Evolutionary conservation across 2,888 invertebrate genomes (phyloP).

Genomic region (Drosophila borborema): DNA sequence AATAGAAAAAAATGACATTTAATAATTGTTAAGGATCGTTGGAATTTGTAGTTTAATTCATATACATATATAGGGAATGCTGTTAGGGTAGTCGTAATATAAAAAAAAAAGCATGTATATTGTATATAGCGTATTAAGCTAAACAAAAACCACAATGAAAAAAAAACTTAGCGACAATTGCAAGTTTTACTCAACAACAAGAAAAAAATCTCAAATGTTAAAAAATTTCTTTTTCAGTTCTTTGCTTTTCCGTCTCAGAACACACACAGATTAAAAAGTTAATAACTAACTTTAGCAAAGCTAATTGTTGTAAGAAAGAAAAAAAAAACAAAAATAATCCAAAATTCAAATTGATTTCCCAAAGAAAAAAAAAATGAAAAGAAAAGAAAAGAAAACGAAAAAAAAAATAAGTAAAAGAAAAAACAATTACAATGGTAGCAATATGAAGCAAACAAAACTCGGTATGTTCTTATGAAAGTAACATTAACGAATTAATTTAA

Average conservation of each 20-base stretch:
- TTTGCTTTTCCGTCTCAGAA: constrained; percentile 40
- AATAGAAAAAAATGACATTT: constrained; percentile 41
- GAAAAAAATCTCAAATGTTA: constrained; percentile 15
- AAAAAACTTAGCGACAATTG: constrained; percentile 30
- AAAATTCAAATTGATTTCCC: constrained; percentile 63
- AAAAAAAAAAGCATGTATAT: constrained; percentile 63
- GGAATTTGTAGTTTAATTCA: constrained; percentile 77
- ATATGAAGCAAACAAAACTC: constrained; percentile 75
- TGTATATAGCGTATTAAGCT: constrained; percentile 75
- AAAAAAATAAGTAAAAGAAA: constrained; percentile 3
- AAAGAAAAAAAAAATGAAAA: background rate
- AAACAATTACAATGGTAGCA: constrained; percentile 66
- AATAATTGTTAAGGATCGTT: constrained; percentile 75
- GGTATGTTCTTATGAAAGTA: constrained; percentile 81
- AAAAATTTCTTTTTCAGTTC: constrained; percentile 23
- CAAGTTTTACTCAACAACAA: constrained; percentile 24
- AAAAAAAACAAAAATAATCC: constrained; percentile 37
- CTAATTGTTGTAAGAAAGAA: constrained; percentile 81
- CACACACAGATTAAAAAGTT: constrained; percentile 33
- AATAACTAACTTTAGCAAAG: constrained; percentile 81
- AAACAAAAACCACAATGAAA: constrained; percentile 20
- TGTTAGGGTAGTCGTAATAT: constrained; percentile 76
- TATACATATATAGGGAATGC: constrained; percentile 70
- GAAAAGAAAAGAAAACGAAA: constrained; percentile 20
- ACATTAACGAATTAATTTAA: constrained; percentile 81